Base-by-base conservation (phyloP, 2,888 invertebrate species). In the Abrostola triplasia region DNA sequence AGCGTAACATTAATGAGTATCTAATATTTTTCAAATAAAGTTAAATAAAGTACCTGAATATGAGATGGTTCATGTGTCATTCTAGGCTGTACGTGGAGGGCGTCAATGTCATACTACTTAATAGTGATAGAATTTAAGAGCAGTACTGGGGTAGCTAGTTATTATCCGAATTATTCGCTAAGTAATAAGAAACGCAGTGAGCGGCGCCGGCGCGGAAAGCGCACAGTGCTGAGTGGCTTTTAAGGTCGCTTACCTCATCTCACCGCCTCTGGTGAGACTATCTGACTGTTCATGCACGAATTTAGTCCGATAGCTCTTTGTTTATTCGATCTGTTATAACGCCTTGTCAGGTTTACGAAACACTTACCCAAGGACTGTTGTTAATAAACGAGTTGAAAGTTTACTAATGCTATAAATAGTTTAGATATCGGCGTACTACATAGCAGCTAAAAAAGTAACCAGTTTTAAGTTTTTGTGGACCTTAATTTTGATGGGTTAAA, bases 191-290 rank as follows among this genome's bases (percentile, higher is more conserved):
- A 91, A 89, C 88, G 88, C 89, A 90, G 88, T 85, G 84, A 87
- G 86, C 74, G 67, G 87, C 74, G 72, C 67, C 79, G 70, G 76
- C 84, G 86, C 80, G 82, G 81, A 80, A 86, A 87, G 86, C 87
- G 84, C 86, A 87, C 88, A 82, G 88, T 87, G 91, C 89, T 92
- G 93, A 93, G 93, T 94, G 93, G 89, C 90, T 92, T 87, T 89
- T 92, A 92, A 93, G 93, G 92, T 93, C 93, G 92, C 91, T 93
- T 93, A 93, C 93, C 93, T 93, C 93, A 93, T 91, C 89, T 84
- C 83, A 77, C 82, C 82, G 85, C 82, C 84, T 83, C 82, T 87
- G 85, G 81, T 78, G 80, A 82, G 83, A 82, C 83, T 81, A 84
- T 86, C 84, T 82, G 83, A 84, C 83, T 88, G 85, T 84, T 87